Evolutionary conservation across 2,797 vertebrate genomes (phyloP), one percentile per base, ranked within the genome.

Genomic region (Taenioides sp.): DNA sequence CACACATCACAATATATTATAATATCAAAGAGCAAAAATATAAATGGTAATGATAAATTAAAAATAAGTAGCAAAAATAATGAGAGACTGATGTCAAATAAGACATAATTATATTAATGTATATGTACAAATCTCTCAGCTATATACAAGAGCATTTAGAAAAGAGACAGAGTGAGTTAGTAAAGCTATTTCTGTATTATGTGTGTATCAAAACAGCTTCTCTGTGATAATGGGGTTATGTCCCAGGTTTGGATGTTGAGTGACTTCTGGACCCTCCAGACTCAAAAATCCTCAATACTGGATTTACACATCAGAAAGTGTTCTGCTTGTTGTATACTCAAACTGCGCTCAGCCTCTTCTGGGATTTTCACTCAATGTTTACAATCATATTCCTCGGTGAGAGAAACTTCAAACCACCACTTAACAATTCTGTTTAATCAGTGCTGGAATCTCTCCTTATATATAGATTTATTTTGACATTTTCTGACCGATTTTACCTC

Each of bases 371-470:
- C 88, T 90, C 85, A 86, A 81, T 94, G 93, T 94, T 94, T 94
- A 94, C 93, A 91, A 92, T 94, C 92, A 85, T 93, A 94, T 93
- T 92, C 92, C 93, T 93, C 84, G 80, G 92, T 92, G 92, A 92
- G 92, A 86, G 87, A 88, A 88, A 92, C 92, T 92, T 93, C 92
- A 93, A 92, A 93, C 92, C 88, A 93, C 86, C 87, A 91, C 90
- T 94, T 92, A 92, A 89, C 90, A 93, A 94, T 94, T 94, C 93
- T 92, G 93, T 94, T 95, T 95, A 92, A 94, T 95, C 92, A 94
- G 92, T 75, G 86, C 87, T 92, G 88, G 89, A 92, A 90, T 92
- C 86, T 86, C 91, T 92, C 89, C 86, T 90, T 92, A 93, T 93
- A 92, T 92, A 93, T 93, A 91, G 92, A 94, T 94, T 91, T 91